Evolutionary conservation across 2,797 vertebrate genomes (phyloP), one percentile per base, ranked within the genome.

Genomic region (Brachyrhaphis roseni): DNA sequence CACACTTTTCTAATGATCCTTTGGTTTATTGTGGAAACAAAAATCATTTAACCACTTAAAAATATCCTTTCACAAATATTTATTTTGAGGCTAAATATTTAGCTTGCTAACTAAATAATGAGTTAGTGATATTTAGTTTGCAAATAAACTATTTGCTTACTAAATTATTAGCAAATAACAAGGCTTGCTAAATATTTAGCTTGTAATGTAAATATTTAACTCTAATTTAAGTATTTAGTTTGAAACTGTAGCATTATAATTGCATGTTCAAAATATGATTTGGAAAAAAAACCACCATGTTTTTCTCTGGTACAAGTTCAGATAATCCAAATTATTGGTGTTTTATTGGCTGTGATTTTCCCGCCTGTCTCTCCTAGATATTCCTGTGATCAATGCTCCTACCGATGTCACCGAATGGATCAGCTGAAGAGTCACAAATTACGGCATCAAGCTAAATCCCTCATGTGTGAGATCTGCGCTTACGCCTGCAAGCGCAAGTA

Each of bases 351-450:
- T 51, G 49, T 26, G 51, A 26, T 8, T 26, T 53, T 26, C 49
- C 53, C 8, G 1, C 12, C 57, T 7, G n/a, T 59, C 10, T 84
- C 76, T 75, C 80, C 46, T 68, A 99, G 98, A 95, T 99, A 99
- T 89, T 96, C 96, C 0, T 99, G 98, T 91, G 98, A 97, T 90
- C 97, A 98, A 92, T 99, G 98, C 72, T 91, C 97, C 0, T 99
- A 99, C 80, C 97, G 98, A 36, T 99, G 98, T 83, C 97, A 99
- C 87, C 98, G 98, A 23, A 96, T 97, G 0, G 98, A 99, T 90
- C 98, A 99, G 90, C 96, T 99, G 8, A 99, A 97, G 85, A 99
- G 98, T 94, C 98, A 99, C 93, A 99, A 99, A 86, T 94, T 99
- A 75, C 96, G 98, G 57, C 98, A 99, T 92, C 97, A 99, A 90